Evolutionary conservation across 2,797 vertebrate species (phyloP).

Genomic region (Rhinogobio ventralis): DNA sequence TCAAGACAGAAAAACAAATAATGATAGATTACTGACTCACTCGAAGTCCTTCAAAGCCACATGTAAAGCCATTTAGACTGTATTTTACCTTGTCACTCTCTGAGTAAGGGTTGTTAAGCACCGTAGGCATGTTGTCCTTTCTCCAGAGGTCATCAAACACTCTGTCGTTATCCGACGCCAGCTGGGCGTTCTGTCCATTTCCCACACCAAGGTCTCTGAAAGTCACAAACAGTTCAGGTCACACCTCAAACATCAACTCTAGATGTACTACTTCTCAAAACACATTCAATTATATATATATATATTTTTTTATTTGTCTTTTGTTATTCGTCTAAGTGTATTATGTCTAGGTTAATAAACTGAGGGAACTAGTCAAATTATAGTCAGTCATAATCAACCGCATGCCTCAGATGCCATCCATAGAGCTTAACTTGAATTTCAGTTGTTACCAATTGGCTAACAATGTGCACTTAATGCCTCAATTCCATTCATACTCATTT

Average conservation of each 20-base stretch:
- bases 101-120: slow-evolving; percentile 81
- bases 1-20: not conserved
- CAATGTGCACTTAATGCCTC: not conserved
- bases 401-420: not conserved
- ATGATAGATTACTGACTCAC: slow-evolving; percentile 43
- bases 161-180: slow-evolving; percentile 78
- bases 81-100: slow-evolving; percentile 85
- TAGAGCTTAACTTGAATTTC: not conserved
- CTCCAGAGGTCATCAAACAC: slow-evolving; percentile 78
- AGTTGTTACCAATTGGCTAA: too few species aligned
- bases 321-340: not conserved
- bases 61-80: slow-evolving; percentile 30
- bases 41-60: slow-evolving; percentile 13
- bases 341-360: not conserved
- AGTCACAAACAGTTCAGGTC: slow-evolving; percentile 65
- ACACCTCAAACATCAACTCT: slow-evolving; percentile 15
- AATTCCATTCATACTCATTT: not conserved
- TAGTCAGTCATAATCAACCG: not conserved
- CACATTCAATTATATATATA: not conserved
- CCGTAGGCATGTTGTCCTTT: slow-evolving; percentile 73
- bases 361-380: not conserved
- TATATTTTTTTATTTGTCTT: not conserved
- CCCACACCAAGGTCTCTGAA: slow-evolving; percentile 82
- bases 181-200: slow-evolving; percentile 74
- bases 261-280: not conserved